These are phyloP conservation scores for Odontocerum albicorne DNA, from an alignment of 2,888 invertebrate species.

Conservation along the genomic window DNA sequence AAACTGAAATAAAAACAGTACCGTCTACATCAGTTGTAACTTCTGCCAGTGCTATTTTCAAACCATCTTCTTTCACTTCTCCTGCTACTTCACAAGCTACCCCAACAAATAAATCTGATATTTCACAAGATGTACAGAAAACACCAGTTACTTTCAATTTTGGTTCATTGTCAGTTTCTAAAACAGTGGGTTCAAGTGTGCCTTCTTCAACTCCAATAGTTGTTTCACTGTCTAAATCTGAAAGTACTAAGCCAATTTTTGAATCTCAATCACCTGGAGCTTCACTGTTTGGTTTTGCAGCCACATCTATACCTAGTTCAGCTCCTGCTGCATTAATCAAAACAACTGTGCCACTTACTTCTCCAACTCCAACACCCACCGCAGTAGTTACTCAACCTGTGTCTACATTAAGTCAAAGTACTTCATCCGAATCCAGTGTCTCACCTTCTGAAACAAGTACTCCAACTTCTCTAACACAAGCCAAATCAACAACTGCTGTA, in stretches of 20 bases:
- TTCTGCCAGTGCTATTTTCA: constrained; percentile 9
- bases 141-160: background rate
- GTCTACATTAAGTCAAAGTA: constrained; percentile 14
- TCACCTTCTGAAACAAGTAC: constrained; percentile 23
- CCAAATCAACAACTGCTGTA: background rate
- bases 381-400: constrained; percentile 24
- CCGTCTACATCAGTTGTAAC: constrained; percentile 11
- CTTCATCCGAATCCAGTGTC: constrained; percentile 38
- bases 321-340: constrained; percentile 39
- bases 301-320: constrained; percentile 23
- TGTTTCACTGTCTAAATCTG: constrained; percentile 43
- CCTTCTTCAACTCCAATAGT: constrained; percentile 16
- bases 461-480: background rate
- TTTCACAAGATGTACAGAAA: constrained; percentile 3
- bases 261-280: constrained; percentile 15
- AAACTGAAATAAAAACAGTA: constrained; percentile 10
- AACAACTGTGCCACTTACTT: constrained; percentile 31
- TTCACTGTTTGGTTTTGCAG: constrained; percentile 20
- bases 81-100: constrained; percentile 9
- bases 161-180: constrained; percentile 18
- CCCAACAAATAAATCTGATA: constrained; percentile 19
- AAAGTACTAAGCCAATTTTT: constrained; percentile 38
- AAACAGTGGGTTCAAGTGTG: constrained; percentile 27
- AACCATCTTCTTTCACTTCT: constrained; percentile 6
- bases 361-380: constrained; percentile 35